Evolutionary conservation across 2,888 invertebrate genomes (phyloP), one percentile per base, ranked within the genome.

Genomic region (Macroteleia sp.): DNA sequence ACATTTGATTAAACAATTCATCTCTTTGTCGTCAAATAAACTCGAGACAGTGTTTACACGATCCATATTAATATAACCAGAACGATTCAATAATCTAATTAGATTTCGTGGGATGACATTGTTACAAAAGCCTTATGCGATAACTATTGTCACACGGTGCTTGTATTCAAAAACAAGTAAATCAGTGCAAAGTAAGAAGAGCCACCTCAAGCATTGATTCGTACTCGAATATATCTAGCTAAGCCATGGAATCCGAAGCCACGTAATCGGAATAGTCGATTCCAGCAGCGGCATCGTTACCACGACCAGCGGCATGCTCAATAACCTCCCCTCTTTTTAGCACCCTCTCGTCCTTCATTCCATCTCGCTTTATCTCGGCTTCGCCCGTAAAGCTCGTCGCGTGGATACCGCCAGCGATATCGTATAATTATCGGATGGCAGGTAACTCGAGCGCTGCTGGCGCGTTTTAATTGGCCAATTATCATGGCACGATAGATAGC

Each of bases 401-500:
- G 87, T 87, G 88, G 86, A 88, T 87, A 87, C 86, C 88, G 83
- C 87, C 83, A 82, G 66, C 83, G 86, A 83, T 85, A 77, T 75
- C 75, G 77, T 77, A 80, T 80, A 80, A 80, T 80, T 77, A 80
- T 80, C 80, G 80, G 76, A 79, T 71, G 79, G 70, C 78, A 77
- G 79, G 78, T 79, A 79, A 78, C 80, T 71, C 80, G 75, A 79
- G 80, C 70, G 75, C 77, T 67, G 52, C 82, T 82, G 82, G 83
- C 79, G 80, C 82, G 88, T 90, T 91, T 91, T 91, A 91, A 91
- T 91, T 91, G 91, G 90, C 90, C 91, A 91, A 91, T 91, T 91
- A 91, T 91, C 89, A 89, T 89, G 88, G 85, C 85, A 86, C 88
- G 86, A 88, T 90, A 88, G 88, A 84, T 86, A 87, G 82, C 82